phyloP scores from a whole-genome alignment of 2,113 vertebrate species.

The Callocephalon fimbriatum region DNA sequence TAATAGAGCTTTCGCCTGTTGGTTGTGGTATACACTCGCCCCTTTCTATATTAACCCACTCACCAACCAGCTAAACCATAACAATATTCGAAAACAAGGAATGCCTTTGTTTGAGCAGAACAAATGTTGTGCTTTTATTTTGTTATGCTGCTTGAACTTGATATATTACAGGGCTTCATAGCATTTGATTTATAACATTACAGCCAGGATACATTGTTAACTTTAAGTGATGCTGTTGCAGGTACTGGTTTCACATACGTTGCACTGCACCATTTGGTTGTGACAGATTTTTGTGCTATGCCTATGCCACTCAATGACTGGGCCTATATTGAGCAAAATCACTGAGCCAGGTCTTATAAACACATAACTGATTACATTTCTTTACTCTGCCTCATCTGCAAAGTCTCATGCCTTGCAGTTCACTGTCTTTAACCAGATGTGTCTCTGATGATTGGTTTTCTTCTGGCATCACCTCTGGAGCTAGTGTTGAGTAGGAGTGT shows the following conservation, averaged over 20 bases:
- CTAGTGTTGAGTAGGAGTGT: neutral
- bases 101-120: neutral
- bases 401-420: neutral
- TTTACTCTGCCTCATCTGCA: neutral
- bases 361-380: slow-evolving; percentile 11
- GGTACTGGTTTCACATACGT: neutral
- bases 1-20: neutral
- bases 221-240: neutral
- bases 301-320: neutral
- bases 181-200: slow-evolving; percentile 31
- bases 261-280: neutral
- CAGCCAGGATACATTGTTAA: neutral
- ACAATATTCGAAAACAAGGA: neutral
- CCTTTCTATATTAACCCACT: neutral
- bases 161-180: neutral
- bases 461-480: neutral
- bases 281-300: neutral
- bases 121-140: neutral
- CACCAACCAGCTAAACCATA: neutral
- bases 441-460: slow-evolving; percentile 50
- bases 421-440: slow-evolving; percentile 14
- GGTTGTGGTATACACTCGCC: neutral
- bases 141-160: slow-evolving; percentile 19
- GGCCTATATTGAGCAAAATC: slow-evolving; percentile 11
- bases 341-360: slow-evolving; percentile 35